Conservation (phyloP, 2,113 vertebrate species). For the Arothron firmamentum region DNA sequence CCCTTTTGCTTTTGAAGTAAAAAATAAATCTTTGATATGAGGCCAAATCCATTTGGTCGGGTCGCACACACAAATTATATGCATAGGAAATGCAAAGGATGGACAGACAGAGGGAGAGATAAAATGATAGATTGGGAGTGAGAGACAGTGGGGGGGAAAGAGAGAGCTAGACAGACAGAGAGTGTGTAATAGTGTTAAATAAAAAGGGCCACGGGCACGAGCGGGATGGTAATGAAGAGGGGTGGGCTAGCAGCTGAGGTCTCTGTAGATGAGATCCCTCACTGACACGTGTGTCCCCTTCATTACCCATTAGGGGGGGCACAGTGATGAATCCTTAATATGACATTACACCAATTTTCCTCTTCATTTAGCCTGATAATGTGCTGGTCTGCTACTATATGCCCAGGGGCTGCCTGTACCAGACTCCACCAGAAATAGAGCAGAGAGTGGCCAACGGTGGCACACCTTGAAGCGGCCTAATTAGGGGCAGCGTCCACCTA, state of each 20-base stretch:
- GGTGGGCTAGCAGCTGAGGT: constrained; percentile 72
- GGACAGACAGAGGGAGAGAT: constrained; percentile 22
- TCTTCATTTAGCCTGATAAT: constrained; percentile 94
- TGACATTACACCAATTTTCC: constrained; percentile 99
- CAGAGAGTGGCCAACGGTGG: constrained; percentile 67
- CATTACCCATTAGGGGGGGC: constrained; percentile 79
- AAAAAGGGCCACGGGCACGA: constrained; percentile 66
- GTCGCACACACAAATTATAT: constrained; percentile 59
- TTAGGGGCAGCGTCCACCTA: constrained; percentile 66
- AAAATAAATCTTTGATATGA: constrained; percentile 61
- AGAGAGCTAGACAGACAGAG: constrained; percentile 18
- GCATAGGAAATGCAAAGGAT: constrained; percentile 41
- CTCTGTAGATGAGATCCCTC: constrained; percentile 71
- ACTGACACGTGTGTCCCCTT: constrained; percentile 71
- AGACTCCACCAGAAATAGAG: constrained; percentile 73
- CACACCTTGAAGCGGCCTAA: constrained; percentile 71
- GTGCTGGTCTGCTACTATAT: constrained; percentile 86
- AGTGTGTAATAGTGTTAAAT: constrained; percentile 62
- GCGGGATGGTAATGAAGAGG: constrained; percentile 69
- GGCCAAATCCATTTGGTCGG: constrained; percentile 61
- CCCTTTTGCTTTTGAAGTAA: constrained; percentile 55
- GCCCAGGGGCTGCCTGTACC: constrained; percentile 69
- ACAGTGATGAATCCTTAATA: constrained; percentile 98
- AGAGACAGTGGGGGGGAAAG: background rate
- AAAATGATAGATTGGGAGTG: constrained; percentile 16